Base-by-base conservation (phyloP, 2,113 vertebrate species). In the Dendrocopos noguchii region DNA sequence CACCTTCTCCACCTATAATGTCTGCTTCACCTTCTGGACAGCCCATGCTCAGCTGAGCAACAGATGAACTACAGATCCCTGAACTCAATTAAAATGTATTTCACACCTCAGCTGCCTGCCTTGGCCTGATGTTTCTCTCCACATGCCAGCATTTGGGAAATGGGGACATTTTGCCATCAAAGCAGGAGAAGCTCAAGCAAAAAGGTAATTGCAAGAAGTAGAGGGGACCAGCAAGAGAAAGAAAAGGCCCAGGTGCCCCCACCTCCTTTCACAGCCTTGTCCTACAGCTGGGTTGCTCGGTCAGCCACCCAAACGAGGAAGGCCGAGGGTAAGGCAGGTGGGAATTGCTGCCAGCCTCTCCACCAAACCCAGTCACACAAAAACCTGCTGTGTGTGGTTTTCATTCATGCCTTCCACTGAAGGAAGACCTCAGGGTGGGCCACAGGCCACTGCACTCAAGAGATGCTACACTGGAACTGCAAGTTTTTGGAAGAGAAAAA, bases 51-150 rank as follows among this genome's bases (percentile, higher is more conserved):
- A 93, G 75, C 84, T 53, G 86, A 95, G 90, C 87, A 80, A 95
- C 94, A 87, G 80, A 93, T 34, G 90, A 95, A 94, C 71, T 91
- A 88, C 70, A 91, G 94, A 91, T 84, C 94, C 96, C 86, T 80
- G 84, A 94, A 80, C 67, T 95, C 64, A 47, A 97, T 97, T 97
- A 97, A 97, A 97, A 92, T 86, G 57, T 96, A 76, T 95, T 96
- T 96, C 95, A 91, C 95, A 95, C 84, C 93, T 89, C 75, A 95
- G 42, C 33, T 57, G 66, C 57, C 74, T 67, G 91, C 31, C 73
- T 91, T 39, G 44, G 79, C 66, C 90, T 94, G 46, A 74, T 82
- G 75, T 93, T 92, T 96, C 73, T 90, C 64, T 94, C 47, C 81
- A 25, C n/a, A 7, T 6, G 3, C 31, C 70, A 16, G 21, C 7